Conservation (phyloP, 1,140 invertebrate genomes). For the Maconellicoccus hirsutus region DNA sequence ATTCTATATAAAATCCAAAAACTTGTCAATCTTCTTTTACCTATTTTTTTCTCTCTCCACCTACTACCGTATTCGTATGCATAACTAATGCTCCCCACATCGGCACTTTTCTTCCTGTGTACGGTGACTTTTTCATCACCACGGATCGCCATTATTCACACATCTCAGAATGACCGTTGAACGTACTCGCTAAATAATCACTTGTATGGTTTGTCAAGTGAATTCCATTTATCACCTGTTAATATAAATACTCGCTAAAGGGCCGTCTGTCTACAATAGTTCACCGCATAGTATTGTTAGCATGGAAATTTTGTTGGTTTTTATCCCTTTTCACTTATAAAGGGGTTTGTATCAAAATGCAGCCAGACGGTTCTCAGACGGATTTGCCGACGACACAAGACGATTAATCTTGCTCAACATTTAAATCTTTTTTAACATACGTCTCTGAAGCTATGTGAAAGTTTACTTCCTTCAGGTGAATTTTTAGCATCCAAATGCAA, state of each 20-base stretch:
- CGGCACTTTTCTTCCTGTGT: background rate
- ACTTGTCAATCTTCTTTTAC: conserved; percentile 5
- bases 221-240: conserved; percentile 3
- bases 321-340: background rate
- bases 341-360: too few species aligned
- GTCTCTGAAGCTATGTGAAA: too few species aligned
- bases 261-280: background rate
- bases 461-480: too few species aligned
- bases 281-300: background rate
- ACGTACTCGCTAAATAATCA: conserved; percentile 2
- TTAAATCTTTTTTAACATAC: too few species aligned
- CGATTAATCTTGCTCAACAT: too few species aligned
- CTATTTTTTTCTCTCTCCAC: background rate
- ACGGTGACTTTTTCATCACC: background rate
- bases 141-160: background rate
- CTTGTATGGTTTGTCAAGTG: background rate
- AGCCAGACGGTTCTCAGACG: too few species aligned
- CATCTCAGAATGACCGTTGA: background rate
- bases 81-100: background rate
- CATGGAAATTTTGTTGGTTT: background rate
- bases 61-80: background rate
- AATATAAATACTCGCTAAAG: background rate
- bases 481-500: too few species aligned
- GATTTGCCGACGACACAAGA: too few species aligned
- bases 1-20: background rate